Conservation (phyloP, 2,113 vertebrate genomes). For the Andinoacara biseriatus region DNA sequence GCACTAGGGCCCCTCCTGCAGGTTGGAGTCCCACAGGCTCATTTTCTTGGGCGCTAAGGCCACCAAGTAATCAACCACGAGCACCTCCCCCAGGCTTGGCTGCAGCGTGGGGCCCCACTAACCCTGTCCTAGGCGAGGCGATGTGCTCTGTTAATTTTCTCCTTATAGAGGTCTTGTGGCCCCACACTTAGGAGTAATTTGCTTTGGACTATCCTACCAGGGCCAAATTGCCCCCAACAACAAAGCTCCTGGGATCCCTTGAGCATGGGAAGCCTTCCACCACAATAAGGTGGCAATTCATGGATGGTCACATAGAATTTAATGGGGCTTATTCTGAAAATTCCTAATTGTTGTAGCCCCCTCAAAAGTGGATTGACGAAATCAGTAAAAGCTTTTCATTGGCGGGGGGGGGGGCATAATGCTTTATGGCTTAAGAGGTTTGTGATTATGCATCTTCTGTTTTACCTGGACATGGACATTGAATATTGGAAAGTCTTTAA, state of each 20-base stretch:
- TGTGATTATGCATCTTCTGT: neutral
- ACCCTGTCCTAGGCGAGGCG: neutral
- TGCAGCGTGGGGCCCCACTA: neutral
- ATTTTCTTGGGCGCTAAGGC: neutral
- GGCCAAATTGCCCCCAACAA: neutral
- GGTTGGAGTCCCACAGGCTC: neutral
- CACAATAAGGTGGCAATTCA: neutral
- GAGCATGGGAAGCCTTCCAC: neutral
- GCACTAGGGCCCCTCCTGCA: neutral
- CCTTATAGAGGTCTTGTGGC: neutral
- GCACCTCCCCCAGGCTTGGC: neutral
- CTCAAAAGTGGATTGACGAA: neutral
- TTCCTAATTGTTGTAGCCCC: neutral
- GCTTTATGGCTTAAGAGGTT: neutral
- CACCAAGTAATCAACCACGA: neutral
- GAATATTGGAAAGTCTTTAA: neutral
- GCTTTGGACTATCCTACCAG: neutral
- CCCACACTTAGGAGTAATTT: neutral
- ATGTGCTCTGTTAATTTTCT: constrained; percentile 5
- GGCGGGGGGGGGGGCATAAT: neutral
- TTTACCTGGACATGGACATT: neutral
- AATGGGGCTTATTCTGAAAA: neutral
- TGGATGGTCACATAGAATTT: neutral
- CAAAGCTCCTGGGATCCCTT: neutral
- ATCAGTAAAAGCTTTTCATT: constrained; percentile 7